A percentile compares a stretch with the other conserved stretches of the same genome.
Conservation (phyloP, 2,797 vertebrate species). For the Agapornis canus region DNA sequence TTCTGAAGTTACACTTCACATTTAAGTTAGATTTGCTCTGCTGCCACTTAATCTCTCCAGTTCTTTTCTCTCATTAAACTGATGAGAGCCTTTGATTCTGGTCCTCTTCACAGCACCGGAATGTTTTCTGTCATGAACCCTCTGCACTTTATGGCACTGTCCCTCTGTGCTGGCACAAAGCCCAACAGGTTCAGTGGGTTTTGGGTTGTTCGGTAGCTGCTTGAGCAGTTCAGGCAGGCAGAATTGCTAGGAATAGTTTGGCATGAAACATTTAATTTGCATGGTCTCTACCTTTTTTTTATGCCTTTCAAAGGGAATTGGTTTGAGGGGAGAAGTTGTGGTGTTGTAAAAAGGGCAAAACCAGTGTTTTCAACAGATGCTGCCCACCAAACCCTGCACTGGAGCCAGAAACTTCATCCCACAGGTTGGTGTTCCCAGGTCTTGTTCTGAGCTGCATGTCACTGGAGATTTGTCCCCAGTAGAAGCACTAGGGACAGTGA, state of each 20-base stretch:
- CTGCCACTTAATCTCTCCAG: neutral
- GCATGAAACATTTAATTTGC: neutral
- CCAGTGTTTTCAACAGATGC: neutral
- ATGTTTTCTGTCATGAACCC: neutral
- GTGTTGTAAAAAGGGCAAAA: neutral
- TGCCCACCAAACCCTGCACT: neutral
- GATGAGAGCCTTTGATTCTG: neutral
- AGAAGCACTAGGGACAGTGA: accelerated
- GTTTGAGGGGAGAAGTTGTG: neutral
- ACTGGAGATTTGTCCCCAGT: neutral
- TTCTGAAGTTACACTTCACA: neutral
- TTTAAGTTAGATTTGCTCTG: neutral
- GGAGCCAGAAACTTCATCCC: neutral
- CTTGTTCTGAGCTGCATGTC: neutral
- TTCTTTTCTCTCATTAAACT: neutral
- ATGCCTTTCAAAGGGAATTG: neutral
- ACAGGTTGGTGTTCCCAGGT: accelerated
- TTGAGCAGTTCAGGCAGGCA: neutral
- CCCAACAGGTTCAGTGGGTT: neutral
- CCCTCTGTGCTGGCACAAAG: neutral
- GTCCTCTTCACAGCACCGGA: neutral
- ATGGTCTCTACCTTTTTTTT: neutral
- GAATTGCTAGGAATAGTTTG: neutral
- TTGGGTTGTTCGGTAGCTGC: neutral
- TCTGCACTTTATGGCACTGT: neutral